Percentiles rank a stretch among this genome's conserved stretches.
phyloP scores from a whole-genome alignment of 2,113 vertebrate genomes.

The Rhinoptilus africanus region DNA sequence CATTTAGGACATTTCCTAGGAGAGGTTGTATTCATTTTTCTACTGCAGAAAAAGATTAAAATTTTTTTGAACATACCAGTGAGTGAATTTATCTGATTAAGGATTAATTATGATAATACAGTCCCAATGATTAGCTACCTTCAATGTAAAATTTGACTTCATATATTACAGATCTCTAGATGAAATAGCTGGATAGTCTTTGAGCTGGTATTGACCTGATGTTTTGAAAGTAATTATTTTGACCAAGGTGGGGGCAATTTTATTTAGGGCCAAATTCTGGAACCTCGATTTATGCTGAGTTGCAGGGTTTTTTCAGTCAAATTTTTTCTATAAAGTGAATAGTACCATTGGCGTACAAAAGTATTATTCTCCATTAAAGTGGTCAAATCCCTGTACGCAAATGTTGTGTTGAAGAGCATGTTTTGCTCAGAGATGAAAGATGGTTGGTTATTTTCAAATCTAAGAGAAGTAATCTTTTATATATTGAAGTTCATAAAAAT shows the following conservation, averaged over 20 bases:
- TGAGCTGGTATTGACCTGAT: not conserved
- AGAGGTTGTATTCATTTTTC: conserved; percentile 32
- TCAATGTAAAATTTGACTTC: not conserved
- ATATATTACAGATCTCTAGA: not conserved
- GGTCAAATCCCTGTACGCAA: not conserved
- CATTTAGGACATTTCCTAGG: conserved; percentile 57
- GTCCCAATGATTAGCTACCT: conserved; percentile 12
- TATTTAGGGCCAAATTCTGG: not conserved
- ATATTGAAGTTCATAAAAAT: not conserved
- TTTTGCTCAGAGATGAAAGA: not conserved
- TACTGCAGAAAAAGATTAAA: not conserved
- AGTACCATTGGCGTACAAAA: not conserved
- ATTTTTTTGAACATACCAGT: not conserved
- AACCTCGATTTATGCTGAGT: not conserved
- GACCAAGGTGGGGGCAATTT: not conserved
- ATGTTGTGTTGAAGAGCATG: not conserved
- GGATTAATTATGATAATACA: conserved; percentile 10
- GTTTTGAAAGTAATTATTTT: not conserved
- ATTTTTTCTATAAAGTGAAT: not conserved
- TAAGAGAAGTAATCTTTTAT: not conserved
- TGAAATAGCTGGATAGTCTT: not conserved
- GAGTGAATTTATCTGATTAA: conserved; percentile 41
- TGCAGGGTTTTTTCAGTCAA: not conserved
- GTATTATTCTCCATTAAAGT: not conserved
- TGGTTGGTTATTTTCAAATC: not conserved